Evolutionary conservation across 2,797 vertebrate genomes (phyloP), one percentile per base, ranked within the genome.

Genomic region (Coreius guichenoti): DNA sequence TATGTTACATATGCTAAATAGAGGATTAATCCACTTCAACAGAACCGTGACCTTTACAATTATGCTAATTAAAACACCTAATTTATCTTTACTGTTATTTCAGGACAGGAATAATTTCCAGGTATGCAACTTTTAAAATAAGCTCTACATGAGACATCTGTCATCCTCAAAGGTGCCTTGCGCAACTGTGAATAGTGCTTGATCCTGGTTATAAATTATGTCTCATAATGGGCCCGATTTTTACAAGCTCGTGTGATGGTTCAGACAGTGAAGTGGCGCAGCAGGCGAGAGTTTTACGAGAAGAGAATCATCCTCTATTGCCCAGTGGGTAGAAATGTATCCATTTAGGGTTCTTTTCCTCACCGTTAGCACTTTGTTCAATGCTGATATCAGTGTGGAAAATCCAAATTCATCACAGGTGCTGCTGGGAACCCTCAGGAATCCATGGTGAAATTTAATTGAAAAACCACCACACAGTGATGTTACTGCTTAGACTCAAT

Each of bases 341-440:
- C 76, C 72, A 86, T 88, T 84, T 83, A 79, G 43, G 79, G 68
- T 65, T 61, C 63, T 83, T 83, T 82, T 72, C 58, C 63, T 72
- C 78, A 81, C 56, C 72, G 74, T 61, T 73, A 86, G 86, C 84
- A 86, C 84, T 85, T 85, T 70, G 63, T 77, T 89, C 84, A 78
- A 76, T 43, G 73, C 81, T 75, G 82, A 80, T 73, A 74, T 80
- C 56, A 87, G 72, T 85, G 78, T 54, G 69, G 87, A 47, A 79
- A 81, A 87, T 89, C 87, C 78, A 80, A 85, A 87, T 89, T 87
- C 85, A 89, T 88, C 86, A 88, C 84, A 78, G 81, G 74, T 70
- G 82, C 85, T 47, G 56, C 85, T 54, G 69, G 56, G 81, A 84
- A 84, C 72, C 81, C 81, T 81, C 70, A 70, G 86, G 73, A 79